A percentile compares a stretch with the other conserved stretches of the same genome.
phyloP scores from a whole-genome alignment of 2,888 invertebrate species.

The Marronus borbonicus region DNA sequence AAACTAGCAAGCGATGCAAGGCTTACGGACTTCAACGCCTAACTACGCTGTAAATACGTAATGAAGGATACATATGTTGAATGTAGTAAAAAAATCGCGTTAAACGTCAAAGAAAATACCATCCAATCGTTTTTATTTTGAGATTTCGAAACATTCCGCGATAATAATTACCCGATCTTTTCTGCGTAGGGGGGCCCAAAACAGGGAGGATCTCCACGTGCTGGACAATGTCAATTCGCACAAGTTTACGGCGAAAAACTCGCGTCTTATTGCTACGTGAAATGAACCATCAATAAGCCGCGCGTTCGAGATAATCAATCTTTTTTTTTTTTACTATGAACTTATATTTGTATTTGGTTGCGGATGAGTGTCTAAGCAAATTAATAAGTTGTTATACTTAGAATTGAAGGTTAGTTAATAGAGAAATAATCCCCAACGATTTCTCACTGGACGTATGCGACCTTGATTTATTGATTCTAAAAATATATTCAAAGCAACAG shows the following conservation, averaged over 20 bases:
- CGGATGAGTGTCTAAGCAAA: slow-evolving; percentile 2
- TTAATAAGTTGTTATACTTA: slow-evolving; percentile 21
- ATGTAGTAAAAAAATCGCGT: background rate
- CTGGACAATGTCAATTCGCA: slow-evolving; percentile 12
- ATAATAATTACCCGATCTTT: background rate
- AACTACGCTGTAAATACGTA: background rate
- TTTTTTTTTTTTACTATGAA: background rate
- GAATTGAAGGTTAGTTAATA: slow-evolving; percentile 1
- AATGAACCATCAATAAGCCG: background rate
- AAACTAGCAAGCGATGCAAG: slow-evolving; percentile 33
- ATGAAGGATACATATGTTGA: slow-evolving; percentile 12
- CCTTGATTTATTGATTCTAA: slow-evolving; percentile 39
- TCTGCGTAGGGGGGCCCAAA: slow-evolving; percentile 6
- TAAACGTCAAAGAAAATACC: background rate
- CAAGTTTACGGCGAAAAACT: slow-evolving; percentile 7
- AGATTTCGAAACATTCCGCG: slow-evolving; percentile 10
- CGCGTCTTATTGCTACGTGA: background rate
- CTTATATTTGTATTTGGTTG: background rate
- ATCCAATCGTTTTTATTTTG: slow-evolving; percentile 3
- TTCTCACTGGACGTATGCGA: slow-evolving; percentile 4
- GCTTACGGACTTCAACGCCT: slow-evolving; percentile 7
- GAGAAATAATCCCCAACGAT: background rate
- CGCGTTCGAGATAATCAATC: slow-evolving; percentile 7
- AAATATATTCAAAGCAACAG: slow-evolving; percentile 29
- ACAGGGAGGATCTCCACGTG: slow-evolving; percentile 10